Evolutionary conservation across 2,888 invertebrate species (phyloP), one percentile per base, ranked within the genome.

Genomic region (Rhaphigaster nebulosa): DNA sequence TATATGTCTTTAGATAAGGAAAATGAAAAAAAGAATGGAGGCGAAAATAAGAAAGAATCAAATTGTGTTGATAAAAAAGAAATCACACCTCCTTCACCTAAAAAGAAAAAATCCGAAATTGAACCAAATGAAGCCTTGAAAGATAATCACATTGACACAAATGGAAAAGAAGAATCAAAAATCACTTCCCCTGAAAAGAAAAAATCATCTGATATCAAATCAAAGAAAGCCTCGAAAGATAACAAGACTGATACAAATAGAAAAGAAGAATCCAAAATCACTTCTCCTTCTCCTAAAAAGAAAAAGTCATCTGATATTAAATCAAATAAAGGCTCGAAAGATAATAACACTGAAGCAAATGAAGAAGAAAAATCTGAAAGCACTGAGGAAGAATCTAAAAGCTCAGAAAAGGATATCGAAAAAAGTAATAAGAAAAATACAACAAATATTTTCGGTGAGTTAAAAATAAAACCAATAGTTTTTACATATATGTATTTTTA

Each of bases 21-120:
- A n/a, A 90, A 91, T 34, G 87, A 89, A 41, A 91, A 38, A 34
- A 89, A 92, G n/a, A 45, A 45, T 23, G 84, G n/a, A 45, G 8
- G n/a, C 1, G 18, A 45, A 84, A 92, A 91, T 26, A 29, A 84
- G 54, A 89, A 91, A 12, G 91, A 90, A 60, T 91, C 92, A 91
- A 92, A 88, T 18, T 54, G 38, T 56, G n/a, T 56, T 56, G 8
- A 38, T 20, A 50, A 52, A 41, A 41, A 41, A n/a, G 54, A 41
- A 56, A 76, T 45, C 23, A 34, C 34, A 38, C 52, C 54, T 41
- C 76, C 60, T n/a, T 41, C 65, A 12, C n/a, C 87, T 45, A 70
- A 87, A 87, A 88, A 41, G 70, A 91, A 87, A 34, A 87, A 87
- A 50, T 89, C 60, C 41, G 34, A 91, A 34, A n/a, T 50, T 41